Evolutionary conservation across 2,888 invertebrate genomes (phyloP).

Genomic region (Heliconius ismenius): DNA sequence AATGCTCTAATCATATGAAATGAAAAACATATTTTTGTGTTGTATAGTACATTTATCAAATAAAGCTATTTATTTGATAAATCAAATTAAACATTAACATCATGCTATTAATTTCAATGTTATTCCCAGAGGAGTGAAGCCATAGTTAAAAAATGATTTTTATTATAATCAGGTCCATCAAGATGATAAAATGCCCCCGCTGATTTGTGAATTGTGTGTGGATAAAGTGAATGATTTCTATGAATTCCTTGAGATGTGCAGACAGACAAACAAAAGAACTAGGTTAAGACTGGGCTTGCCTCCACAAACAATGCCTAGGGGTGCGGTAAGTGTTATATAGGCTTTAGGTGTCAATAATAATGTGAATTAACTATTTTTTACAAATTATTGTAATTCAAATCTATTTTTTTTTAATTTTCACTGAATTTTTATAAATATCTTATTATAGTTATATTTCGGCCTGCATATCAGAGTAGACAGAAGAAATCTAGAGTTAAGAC

Average conservation of each 20-base stretch:
- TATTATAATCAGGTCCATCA: slow-evolving; percentile 68
- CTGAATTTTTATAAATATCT: too few species aligned
- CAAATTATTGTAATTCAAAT: too few species aligned
- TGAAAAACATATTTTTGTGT: too few species aligned
- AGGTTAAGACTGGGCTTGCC: slow-evolving; percentile 71
- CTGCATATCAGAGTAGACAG: too few species aligned
- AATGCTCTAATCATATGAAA: not conserved
- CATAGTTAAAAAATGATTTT: not conserved
- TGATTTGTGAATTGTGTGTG: slow-evolving; percentile 82
- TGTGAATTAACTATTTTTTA: too few species aligned
- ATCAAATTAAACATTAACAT: too few species aligned
- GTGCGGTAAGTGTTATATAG: slow-evolving; percentile 49
- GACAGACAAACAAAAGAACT: slow-evolving; percentile 77
- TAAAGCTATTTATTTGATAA: too few species aligned
- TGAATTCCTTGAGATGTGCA: slow-evolving; percentile 82
- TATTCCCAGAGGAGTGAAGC: not conserved
- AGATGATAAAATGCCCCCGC: slow-evolving; percentile 83
- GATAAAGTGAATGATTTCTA: slow-evolving; percentile 84
- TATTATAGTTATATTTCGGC: too few species aligned
- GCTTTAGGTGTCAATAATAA: not conserved
- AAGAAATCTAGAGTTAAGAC: too few species aligned
- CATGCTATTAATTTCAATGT: too few species aligned
- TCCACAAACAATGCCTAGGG: slow-evolving; percentile 50
- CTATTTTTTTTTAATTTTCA: too few species aligned
- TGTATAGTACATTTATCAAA: too few species aligned